Percentiles rank a stretch among this genome's conserved stretches.
Conservation (phyloP, 2,888 invertebrate species). For the Nomada ferruginata region DNA sequence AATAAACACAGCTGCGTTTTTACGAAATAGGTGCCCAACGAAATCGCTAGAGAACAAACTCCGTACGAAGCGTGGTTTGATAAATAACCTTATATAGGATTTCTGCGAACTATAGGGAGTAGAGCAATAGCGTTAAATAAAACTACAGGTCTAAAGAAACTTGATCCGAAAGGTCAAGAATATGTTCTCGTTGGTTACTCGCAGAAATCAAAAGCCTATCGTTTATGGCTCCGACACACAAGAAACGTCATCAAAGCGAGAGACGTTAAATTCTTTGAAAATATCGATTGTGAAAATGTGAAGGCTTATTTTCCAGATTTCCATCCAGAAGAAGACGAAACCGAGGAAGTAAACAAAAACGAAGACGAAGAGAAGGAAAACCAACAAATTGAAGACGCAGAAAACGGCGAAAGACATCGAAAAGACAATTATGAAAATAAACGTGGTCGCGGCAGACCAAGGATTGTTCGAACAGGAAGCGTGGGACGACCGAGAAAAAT, state of each 20-base stretch:
- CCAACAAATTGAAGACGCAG: background rate
- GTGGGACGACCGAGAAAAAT: background rate
- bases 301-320: background rate
- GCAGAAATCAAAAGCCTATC: conserved; percentile 10
- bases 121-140: background rate
- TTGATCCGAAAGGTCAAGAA: conserved; percentile 7
- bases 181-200: background rate
- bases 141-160: background rate
- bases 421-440: background rate
- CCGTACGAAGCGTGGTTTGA: background rate
- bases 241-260: conserved; percentile 14
- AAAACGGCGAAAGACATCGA: background rate
- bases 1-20: background rate
- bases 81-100: background rate
- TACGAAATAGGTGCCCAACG: background rate
- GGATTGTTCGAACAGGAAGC: background rate
- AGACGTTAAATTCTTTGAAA: conserved; percentile 1
- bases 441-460: background rate
- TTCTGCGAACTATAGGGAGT: background rate
- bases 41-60: background rate
- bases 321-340: background rate
- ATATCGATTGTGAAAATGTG: background rate
- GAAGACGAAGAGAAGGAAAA: background rate
- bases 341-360: background rate
- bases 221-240: conserved; percentile 4